Conservation (phyloP, 2,113 vertebrate species). For the Gorilla gorilla region DNA sequence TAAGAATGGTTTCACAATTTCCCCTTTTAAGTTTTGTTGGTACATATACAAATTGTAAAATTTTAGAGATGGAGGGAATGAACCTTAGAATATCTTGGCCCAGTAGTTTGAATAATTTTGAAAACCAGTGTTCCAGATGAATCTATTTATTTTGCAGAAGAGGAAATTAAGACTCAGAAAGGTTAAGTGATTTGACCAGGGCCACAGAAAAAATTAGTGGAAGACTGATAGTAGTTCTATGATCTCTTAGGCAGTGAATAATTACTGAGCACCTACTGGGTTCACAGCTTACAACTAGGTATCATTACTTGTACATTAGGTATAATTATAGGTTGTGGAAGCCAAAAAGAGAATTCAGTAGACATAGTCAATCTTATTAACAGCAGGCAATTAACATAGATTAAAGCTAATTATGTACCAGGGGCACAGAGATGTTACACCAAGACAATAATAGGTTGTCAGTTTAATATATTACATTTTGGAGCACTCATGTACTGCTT, state of each 20-base stretch:
- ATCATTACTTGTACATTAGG: constrained; percentile 55
- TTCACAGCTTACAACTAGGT: constrained; percentile 54
- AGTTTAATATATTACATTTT: constrained; percentile 67
- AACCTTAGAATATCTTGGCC: not conserved
- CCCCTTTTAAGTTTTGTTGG: not conserved
- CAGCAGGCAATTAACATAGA: constrained; percentile 74
- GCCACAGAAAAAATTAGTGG: constrained; percentile 7
- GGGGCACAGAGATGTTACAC: constrained; percentile 59
- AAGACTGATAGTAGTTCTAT: constrained; percentile 25
- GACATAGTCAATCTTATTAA: constrained; percentile 71
- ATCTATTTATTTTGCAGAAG: not conserved
- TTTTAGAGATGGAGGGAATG: not conserved
- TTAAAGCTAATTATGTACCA: constrained; percentile 73
- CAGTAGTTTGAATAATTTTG: not conserved
- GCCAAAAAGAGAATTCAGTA: constrained; percentile 63
- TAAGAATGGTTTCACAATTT: constrained; percentile 21
- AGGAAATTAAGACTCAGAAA: constrained; percentile 19
- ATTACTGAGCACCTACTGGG: constrained; percentile 54
- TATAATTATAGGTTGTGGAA: constrained; percentile 61
- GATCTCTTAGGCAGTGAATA: constrained; percentile 49
- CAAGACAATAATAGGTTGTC: constrained; percentile 74
- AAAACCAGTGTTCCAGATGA: not conserved
- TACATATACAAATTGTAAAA: not conserved
- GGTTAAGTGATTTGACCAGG: constrained; percentile 1
- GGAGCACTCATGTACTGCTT: not conserved